phyloP scores from a whole-genome alignment of 2,113 vertebrate genomes.

The Mionectes macconnelli region DNA sequence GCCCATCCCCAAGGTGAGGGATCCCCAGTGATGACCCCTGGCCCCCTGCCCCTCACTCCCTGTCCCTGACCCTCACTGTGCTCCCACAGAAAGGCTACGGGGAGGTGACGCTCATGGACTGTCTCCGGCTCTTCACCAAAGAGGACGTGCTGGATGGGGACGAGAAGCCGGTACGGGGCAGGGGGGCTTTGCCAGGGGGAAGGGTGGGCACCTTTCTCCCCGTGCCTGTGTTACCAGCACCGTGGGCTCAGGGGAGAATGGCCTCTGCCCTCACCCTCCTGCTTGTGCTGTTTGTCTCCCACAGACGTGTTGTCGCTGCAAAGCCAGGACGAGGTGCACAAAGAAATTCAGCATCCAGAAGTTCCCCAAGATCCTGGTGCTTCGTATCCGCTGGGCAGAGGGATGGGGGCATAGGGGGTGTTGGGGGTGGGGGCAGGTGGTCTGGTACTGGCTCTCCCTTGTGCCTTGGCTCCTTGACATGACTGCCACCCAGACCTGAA shows the following conservation, averaged over 20 bases:
- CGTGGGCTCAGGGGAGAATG: neutral
- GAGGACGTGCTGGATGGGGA: constrained; percentile 94
- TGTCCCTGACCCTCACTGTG: neutral
- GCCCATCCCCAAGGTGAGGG: constrained; percentile 88
- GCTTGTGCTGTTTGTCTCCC: neutral
- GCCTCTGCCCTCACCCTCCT: neutral
- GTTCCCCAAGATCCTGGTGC: constrained; percentile 95
- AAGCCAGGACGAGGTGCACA: constrained; percentile 88
- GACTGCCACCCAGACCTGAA: constrained; percentile 82
- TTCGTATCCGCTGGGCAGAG: constrained; percentile 85
- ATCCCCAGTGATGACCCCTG: fast-evolving
- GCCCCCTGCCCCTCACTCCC: too few relatives aligned
- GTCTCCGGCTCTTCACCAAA: constrained; percentile 92
- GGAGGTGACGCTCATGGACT: constrained; percentile 90
- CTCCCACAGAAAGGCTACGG: constrained; percentile 79
- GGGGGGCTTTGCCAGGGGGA: neutral
- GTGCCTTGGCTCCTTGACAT: constrained; percentile 74
- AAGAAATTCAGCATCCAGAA: constrained; percentile 97
- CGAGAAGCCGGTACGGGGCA: constrained; percentile 85
- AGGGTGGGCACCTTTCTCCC: neutral
- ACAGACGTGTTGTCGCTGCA: constrained; percentile 91
- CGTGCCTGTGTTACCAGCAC: neutral
- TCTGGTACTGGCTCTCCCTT: fast-evolving
- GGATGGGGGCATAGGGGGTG: fast-evolving
- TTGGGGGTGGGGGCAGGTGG: fast-evolving